Evolutionary conservation across 2,797 vertebrate genomes (phyloP), one percentile per base, ranked within the genome.

Genomic region (Trachops cirrhosus): DNA sequence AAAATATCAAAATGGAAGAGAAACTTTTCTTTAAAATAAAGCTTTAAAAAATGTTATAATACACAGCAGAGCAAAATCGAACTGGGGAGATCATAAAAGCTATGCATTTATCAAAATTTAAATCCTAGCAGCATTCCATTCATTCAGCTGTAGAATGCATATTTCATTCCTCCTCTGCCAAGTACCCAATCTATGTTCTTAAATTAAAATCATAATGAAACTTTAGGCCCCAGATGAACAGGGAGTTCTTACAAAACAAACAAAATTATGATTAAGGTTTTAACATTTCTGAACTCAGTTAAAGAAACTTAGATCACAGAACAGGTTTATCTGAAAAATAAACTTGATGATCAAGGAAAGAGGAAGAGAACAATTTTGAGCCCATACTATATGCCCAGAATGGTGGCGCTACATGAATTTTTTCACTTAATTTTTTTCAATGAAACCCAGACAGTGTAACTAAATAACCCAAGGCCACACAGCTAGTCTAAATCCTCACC

Each of bases 131-230:
- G n/a, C 78, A 91, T n/a, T 91, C 39, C 67, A 62, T 94, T 95
- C 48, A 29, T 93, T 68, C 50, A 62, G 41, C 57, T 83, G 34
- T 22, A 87, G 94, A 94, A 96, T 62, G 7, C 26, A 16, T 84
- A 82, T 96, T 97, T 97, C 86, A 95, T 9, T 94, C 59, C 46
- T 77, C 68, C 92, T 86, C 96, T 96, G 96, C 90, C 88, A 97
- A 95, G 41, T 57, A 89, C 87, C 90, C 93, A 90, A 94, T 89
- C 96, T 94, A 96, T 86, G 26, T n/a, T 79, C 95, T 97, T 97
- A 96, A 97, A 97, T 87, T 85, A 98, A 98, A 98, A 98, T 94
- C 89, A 87, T 95, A 93, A 96, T 97, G 96, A 97, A 98, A 96
- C 88, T 97, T 96, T 70, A 96, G 92, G 83, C 83, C 77, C 85